Conservation (phyloP, 2,888 invertebrate genomes). For the Schizotus pectinicornis region DNA sequence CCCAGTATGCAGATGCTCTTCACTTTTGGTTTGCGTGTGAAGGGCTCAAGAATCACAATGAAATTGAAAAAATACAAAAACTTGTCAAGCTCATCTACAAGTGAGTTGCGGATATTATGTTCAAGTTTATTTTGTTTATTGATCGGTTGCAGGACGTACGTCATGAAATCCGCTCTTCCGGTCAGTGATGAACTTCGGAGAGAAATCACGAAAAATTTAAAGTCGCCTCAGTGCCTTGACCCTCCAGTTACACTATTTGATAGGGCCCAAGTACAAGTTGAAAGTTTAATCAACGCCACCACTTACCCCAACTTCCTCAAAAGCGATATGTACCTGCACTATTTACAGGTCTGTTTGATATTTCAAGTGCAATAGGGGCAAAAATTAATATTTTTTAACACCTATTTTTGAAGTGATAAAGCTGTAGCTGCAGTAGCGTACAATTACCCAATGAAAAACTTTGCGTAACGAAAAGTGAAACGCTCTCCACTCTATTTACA, state of each 20-base stretch:
- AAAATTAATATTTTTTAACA: too few species aligned
- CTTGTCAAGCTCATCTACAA: slow-evolving; percentile 86
- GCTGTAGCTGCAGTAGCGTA: too few species aligned
- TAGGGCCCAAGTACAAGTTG: slow-evolving; percentile 70
- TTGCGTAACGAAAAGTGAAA: too few species aligned
- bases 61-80: slow-evolving; percentile 73
- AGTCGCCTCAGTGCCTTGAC: slow-evolving; percentile 70
- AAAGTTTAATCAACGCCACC: slow-evolving; percentile 82
- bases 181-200: slow-evolving; percentile 82
- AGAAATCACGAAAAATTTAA: slow-evolving; percentile 76
- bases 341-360: slow-evolving; percentile 72
- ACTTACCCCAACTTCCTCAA: slow-evolving; percentile 92
- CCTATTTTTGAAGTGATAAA: too few species aligned
- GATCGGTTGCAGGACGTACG: slow-evolving; percentile 43
- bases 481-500: too few species aligned
- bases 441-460: too few species aligned
- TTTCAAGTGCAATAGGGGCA: too few species aligned
- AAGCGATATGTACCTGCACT: slow-evolving; percentile 89
- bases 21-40: slow-evolving; percentile 96
- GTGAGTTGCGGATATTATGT: too few species aligned
- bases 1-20: slow-evolving; percentile 78
- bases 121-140: too few species aligned
- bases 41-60: slow-evolving; percentile 79
- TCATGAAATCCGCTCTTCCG: slow-evolving; percentile 62
- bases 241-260: slow-evolving; percentile 78